Conservation (phyloP, 2,113 vertebrate genomes). For the Oncorhynchus clarkii region DNA sequence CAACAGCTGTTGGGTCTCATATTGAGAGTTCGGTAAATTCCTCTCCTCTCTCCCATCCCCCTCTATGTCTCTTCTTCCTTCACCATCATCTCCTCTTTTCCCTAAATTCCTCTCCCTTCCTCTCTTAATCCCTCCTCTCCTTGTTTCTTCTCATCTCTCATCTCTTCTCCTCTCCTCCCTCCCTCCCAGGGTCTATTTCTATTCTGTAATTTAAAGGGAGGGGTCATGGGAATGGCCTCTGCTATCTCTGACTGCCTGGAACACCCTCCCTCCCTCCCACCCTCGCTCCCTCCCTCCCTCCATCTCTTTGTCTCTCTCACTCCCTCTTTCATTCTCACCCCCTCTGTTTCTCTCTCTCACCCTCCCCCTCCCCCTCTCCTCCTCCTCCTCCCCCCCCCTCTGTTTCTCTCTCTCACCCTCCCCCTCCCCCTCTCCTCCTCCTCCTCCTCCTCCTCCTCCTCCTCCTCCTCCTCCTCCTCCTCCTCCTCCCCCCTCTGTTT, state of each 20-base stretch:
- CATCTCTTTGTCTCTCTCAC: neutral
- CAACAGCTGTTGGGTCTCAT: no score
- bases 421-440: neutral
- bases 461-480: no score
- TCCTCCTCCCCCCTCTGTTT: no score
- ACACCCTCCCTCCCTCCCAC: constrained; percentile 42
- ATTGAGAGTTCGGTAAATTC: no score
- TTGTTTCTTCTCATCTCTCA: constrained; percentile 10
- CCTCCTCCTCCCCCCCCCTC: constrained; percentile 35
- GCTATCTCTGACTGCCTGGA: constrained; percentile 65
- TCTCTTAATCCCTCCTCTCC: constrained; percentile 13
- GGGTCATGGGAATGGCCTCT: constrained; percentile 79
- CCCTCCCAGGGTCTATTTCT: constrained; percentile 62
- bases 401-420: neutral
- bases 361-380: neutral
- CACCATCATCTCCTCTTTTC: no score
- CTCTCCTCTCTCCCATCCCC: no score
- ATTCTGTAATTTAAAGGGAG: constrained; percentile 59
- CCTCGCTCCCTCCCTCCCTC: neutral
- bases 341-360: neutral
- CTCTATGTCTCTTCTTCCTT: no score
- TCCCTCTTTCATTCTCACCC: neutral
- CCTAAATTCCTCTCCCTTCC: neutral
- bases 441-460: neutral
- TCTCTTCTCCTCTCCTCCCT: constrained; percentile 24